A percentile compares a stretch with the other conserved stretches of the same genome.
Evolutionary conservation across 1,140 invertebrate species (phyloP).

Genomic region (Leptonema lineaticorne): DNA sequence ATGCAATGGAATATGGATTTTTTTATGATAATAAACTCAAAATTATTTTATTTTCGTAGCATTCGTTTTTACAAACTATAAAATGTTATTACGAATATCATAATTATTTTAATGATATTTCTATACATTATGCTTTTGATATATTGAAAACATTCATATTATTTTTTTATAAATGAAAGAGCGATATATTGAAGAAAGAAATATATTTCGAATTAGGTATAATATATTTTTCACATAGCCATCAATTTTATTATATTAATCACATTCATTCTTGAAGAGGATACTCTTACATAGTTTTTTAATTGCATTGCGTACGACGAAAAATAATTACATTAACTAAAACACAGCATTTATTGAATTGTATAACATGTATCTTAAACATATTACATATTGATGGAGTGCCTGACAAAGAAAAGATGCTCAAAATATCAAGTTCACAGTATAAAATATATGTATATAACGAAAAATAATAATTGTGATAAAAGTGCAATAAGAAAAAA

Average conservation of each 20-base stretch:
- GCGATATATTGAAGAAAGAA: constrained; percentile 34
- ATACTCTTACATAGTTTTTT: constrained; percentile 25
- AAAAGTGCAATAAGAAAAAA: not conserved
- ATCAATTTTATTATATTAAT: constrained; percentile 34
- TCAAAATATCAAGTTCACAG: constrained; percentile 12
- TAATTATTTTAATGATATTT: too few species aligned
- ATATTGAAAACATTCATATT: too few species aligned
- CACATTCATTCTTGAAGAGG: constrained; percentile 32
- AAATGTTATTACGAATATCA: too few species aligned
- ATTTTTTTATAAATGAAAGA: not conserved
- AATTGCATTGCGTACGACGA: constrained; percentile 13
- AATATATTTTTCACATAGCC: constrained; percentile 33
- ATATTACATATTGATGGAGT: constrained; percentile 21
- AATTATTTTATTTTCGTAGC: too few species aligned
- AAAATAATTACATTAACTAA: constrained; percentile 24
- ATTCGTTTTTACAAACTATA: too few species aligned
- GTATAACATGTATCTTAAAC: constrained; percentile 17
- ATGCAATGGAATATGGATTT: too few species aligned
- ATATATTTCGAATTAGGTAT: constrained; percentile 41
- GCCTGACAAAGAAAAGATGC: constrained; percentile 26
- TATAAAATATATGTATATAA: not conserved
- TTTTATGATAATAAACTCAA: too few species aligned
- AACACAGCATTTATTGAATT: constrained; percentile 23
- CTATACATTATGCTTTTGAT: too few species aligned
- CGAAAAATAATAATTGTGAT: not conserved